phyloP scores from a whole-genome alignment of 2,888 invertebrate species.

The Caenorhabditis doughertyi region DNA sequence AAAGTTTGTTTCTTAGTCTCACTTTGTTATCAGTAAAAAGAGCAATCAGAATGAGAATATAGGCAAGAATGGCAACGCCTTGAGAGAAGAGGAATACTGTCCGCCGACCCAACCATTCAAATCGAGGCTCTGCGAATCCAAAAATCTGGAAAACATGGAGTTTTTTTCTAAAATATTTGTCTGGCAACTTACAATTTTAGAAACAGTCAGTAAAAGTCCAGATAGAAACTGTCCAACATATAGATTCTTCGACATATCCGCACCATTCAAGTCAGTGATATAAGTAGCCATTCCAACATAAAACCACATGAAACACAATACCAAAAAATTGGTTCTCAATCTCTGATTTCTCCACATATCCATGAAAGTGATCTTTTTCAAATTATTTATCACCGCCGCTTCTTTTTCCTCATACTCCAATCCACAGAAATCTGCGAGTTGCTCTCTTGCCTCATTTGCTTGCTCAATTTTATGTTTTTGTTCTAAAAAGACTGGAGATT shows the following conservation, averaged over 20 bases:
- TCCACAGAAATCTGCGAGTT: slow-evolving; percentile 39
- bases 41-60: slow-evolving; percentile 35
- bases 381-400: slow-evolving; percentile 19
- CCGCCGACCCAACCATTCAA: slow-evolving; percentile 57
- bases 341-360: slow-evolving; percentile 35
- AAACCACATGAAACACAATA: slow-evolving; percentile 60
- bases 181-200: slow-evolving; percentile 53
- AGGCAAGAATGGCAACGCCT: slow-evolving; percentile 43
- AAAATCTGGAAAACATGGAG: slow-evolving; percentile 39
- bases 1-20: neutral
- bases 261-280: slow-evolving; percentile 60
- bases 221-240: slow-evolving; percentile 63
- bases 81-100: slow-evolving; percentile 40
- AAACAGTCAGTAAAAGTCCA: slow-evolving; percentile 50
- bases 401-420: slow-evolving; percentile 30
- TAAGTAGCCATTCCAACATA: slow-evolving; percentile 60
- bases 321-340: slow-evolving; percentile 44
- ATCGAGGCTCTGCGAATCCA: slow-evolving; percentile 53
- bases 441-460: slow-evolving; percentile 32
- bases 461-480: slow-evolving; percentile 43
- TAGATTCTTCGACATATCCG: slow-evolving; percentile 59
- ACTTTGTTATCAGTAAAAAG: slow-evolving; percentile 50
- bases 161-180: no score
- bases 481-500: slow-evolving; percentile 55
- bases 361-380: slow-evolving; percentile 51